Conservation (phyloP, 2,888 invertebrate species). For the Didymodactylos carnosus region DNA sequence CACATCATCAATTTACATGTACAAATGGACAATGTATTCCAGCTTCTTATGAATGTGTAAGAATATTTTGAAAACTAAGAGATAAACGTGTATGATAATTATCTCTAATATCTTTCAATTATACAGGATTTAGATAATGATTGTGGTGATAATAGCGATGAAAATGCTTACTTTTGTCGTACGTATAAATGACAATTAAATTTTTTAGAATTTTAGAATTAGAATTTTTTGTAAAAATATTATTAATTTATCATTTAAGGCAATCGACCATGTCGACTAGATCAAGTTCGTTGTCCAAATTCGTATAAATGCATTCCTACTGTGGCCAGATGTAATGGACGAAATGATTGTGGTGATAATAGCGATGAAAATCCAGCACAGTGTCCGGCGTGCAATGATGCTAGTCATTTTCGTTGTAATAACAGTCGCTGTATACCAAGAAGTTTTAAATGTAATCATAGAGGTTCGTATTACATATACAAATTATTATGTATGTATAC, state of each 20-base stretch:
- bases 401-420: slow-evolving; percentile 26
- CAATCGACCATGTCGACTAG: slow-evolving; percentile 4
- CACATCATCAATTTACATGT: slow-evolving; percentile 17
- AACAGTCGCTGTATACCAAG: slow-evolving; percentile 29
- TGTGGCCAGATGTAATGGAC: slow-evolving; percentile 58
- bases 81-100: slow-evolving; percentile 44
- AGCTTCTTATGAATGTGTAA: slow-evolving; percentile 82
- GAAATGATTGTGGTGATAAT: slow-evolving; percentile 85
- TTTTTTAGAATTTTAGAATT: slow-evolving; percentile 2
- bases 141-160: slow-evolving; percentile 81
- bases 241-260: background rate
- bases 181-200: slow-evolving; percentile 5
- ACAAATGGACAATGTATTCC: slow-evolving; percentile 43
- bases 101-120: slow-evolving; percentile 86
- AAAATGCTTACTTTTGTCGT: slow-evolving; percentile 52
- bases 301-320: slow-evolving; percentile 21
- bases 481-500: no score
- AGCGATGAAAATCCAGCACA: slow-evolving; percentile 44
- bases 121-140: slow-evolving; percentile 90
- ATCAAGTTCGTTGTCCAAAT: slow-evolving; percentile 3
- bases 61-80: background rate
- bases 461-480: background rate
- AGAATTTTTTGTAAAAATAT: background rate
- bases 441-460: background rate
- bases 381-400: slow-evolving; percentile 21